These are phyloP conservation scores for Drosophila formosana DNA, from an alignment of 2,888 invertebrate genomes.

Conservation along the genomic window DNA sequence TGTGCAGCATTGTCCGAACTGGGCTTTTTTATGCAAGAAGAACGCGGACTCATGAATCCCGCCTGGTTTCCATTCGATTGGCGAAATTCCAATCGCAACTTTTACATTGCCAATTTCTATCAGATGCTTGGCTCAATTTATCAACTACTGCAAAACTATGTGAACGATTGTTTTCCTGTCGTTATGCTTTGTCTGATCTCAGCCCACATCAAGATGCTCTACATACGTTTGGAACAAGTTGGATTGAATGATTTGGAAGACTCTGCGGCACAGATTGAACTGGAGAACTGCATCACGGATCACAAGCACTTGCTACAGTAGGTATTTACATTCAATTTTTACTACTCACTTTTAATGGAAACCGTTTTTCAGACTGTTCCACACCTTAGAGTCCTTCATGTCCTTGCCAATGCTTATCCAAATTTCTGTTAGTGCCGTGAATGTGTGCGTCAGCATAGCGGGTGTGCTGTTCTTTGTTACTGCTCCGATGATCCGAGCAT, in stretches of 20 bases:
- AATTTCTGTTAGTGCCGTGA: conserved; percentile 56
- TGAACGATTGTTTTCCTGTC: conserved; percentile 69
- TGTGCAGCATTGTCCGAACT: conserved; percentile 56
- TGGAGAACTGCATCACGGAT: conserved; percentile 70
- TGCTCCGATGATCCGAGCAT: conserved; percentile 51
- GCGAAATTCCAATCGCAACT: conserved; percentile 54
- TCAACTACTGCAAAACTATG: conserved; percentile 63
- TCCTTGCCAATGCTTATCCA: conserved; percentile 74
- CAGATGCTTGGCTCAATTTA: conserved; percentile 64
- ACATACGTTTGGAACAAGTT: conserved; percentile 58
- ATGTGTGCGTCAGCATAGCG: conserved; percentile 58
- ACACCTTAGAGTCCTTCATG: conserved; percentile 60
- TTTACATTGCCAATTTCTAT: conserved; percentile 61
- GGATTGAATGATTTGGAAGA: conserved; percentile 39
- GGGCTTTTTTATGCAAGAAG: conserved; percentile 52
- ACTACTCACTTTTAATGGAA: not conserved
- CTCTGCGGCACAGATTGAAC: conserved; percentile 27
- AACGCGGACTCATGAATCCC: conserved; percentile 68
- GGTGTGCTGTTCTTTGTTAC: conserved; percentile 63
- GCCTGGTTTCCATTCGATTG: conserved; percentile 80
- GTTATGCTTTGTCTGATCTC: conserved; percentile 67
- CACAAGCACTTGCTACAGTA: conserved; percentile 64
- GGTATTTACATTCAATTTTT: not conserved
- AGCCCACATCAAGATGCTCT: conserved; percentile 66
- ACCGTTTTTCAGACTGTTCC: conserved; percentile 47